phyloP scores from a whole-genome alignment of 2,888 invertebrate species.

The Diarsia mendica region DNA sequence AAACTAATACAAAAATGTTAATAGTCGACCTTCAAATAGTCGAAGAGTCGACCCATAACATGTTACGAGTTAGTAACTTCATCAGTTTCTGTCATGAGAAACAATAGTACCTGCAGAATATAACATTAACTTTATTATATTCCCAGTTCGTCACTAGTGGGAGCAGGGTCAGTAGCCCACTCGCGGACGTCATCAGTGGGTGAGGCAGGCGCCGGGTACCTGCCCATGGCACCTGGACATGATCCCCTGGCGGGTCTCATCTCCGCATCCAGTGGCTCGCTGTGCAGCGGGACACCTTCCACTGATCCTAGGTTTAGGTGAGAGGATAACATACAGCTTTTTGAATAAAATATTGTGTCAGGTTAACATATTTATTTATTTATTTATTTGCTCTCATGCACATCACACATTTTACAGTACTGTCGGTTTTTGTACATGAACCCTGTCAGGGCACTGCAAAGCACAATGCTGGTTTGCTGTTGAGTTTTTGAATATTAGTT shows the following conservation, averaged over 20 bases:
- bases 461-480: too few relatives aligned
- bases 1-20: not conserved
- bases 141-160: constrained; percentile 73
- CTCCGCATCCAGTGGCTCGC: constrained; percentile 93
- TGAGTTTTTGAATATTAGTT: too few relatives aligned
- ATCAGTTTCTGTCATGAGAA: not conserved
- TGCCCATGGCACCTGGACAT: constrained; percentile 92
- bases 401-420: too few relatives aligned
- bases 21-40: too few relatives aligned
- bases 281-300: constrained; percentile 95
- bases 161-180: constrained; percentile 86
- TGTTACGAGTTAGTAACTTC: too few relatives aligned
- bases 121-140: not conserved
- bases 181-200: constrained; percentile 91
- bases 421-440: too few relatives aligned
- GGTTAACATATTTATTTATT: too few relatives aligned
- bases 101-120: not conserved
- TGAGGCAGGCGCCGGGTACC: constrained; percentile 77
- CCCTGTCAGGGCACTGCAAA: too few relatives aligned
- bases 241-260: constrained; percentile 75
- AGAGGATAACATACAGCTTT: not conserved
- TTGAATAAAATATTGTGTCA: not conserved
- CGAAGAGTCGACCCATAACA: too few relatives aligned
- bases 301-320: constrained; percentile 93
- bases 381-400: too few relatives aligned